Base-by-base conservation (phyloP, 2,888 invertebrate genomes). In the Tipula unca region DNA sequence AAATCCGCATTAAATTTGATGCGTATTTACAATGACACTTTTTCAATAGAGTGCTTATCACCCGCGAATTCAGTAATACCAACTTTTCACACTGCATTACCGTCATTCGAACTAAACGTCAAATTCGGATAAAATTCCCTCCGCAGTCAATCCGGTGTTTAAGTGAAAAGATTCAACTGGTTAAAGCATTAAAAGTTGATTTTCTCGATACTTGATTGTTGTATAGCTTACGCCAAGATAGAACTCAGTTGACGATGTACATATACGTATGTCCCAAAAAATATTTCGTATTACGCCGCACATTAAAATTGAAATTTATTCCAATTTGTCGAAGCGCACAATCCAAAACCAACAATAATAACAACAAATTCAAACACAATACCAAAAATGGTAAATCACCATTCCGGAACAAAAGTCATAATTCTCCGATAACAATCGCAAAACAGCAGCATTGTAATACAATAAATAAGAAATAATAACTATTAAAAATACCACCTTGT, bases 391-490 rank as follows among this genome's bases (percentile, higher is more conserved):
- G 69, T 69, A 69, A 69, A 69, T 69, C 69, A 69, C 69, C 69
- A 69, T 69, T 69, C 69, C 69, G 69, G 69, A 69, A 69, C 69
- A 69, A 69, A 69, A 69, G 69, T 69, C 69, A 69, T 69, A 69
- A 69, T 25, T 69, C 69, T 25, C 48, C 69, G 69, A 69, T 69
- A 69, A 69, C 69, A 69, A 69, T 69, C 69, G 69, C 25, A 69
- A 69, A 69, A 17, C 17, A 48, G 39, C 39, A 39, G 17, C 25
- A 69, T 69, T 48, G 48, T 17, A 20, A 10, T 13, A 69, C 69
- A 69, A n/a, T 69, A 69, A 20, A 69, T 69, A 69, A 20, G 69
- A 69, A 25, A 69, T 69, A 69, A 20, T 25, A 69, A 69, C 69
- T 25, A 69, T 25, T 69, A 13, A 25, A n/a, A 10, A 25, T 25